Percentiles rank a stretch among this genome's conserved stretches.
phyloP scores from a whole-genome alignment of 2,797 vertebrate genomes.

The Helarctos malayanus region DNA sequence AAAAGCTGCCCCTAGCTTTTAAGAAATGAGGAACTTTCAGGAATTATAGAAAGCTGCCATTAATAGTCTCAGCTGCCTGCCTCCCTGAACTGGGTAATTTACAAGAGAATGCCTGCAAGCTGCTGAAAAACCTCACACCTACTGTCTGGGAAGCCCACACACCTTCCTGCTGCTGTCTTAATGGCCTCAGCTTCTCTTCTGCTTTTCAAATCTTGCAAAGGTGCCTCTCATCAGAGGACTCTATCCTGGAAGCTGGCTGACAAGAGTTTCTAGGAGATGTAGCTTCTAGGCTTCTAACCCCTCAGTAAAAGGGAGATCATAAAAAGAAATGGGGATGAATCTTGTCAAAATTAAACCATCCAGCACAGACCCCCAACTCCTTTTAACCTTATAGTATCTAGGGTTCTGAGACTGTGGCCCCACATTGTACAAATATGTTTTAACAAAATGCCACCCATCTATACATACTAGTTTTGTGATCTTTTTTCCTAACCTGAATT shows the following conservation, averaged over 20 bases:
- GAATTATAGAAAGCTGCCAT: slow-evolving; percentile 19
- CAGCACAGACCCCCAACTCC: neutral
- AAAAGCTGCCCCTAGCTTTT: slow-evolving; percentile 50
- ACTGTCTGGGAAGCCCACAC: neutral
- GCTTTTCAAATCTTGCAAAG: slow-evolving; percentile 31
- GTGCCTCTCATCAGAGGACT: neutral
- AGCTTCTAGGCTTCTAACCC: neutral
- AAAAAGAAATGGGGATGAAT: slow-evolving; percentile 46
- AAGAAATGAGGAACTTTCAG: slow-evolving; percentile 20
- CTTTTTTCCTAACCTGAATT: slow-evolving; percentile 15
- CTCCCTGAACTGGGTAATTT: neutral
- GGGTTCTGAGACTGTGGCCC: neutral
- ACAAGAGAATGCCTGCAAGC: neutral
- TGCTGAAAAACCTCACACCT: neutral
- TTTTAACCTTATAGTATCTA: neutral
- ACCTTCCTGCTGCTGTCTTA: neutral
- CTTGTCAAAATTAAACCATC: slow-evolving; percentile 49
- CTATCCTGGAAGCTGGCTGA: neutral
- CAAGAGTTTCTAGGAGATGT: slow-evolving; percentile 43
- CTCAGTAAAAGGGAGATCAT: neutral
- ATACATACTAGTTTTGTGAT: neutral
- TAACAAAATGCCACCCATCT: slow-evolving; percentile 44
- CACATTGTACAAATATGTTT: neutral
- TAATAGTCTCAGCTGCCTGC: neutral
- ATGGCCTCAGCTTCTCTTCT: slow-evolving; percentile 37